Evolutionary conservation across 2,113 vertebrate genomes (phyloP), one percentile per base, ranked within the genome.

Genomic region (Nannospalax galili): DNA sequence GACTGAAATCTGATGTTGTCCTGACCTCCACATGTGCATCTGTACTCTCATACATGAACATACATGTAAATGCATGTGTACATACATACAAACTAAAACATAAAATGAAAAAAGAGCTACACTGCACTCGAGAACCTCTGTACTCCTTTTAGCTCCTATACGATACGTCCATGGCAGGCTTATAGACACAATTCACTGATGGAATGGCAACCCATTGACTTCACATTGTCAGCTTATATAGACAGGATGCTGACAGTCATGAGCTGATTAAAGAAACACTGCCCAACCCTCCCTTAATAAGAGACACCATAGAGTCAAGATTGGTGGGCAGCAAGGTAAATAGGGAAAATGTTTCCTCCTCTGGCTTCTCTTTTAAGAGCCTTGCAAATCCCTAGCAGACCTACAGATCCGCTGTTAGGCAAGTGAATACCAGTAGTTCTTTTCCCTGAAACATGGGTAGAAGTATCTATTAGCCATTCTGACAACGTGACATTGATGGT

Each of bases 91-190:
- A n/a, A n/a, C n/a, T n/a, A 62, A 62, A 37, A 81, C 24, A 37
- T 60, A 16, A 58, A 56, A 64, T 45, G 91, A 90, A 56, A 24
- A 37, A 62, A 19, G n/a, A 14, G 4, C 11, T 2, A 0, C 69
- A 7, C 0, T 22, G 48, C 28, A 20, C 56, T 1, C 0, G 14
- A 58, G 37, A 40, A 58, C 22, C 11, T 69, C 37, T 65, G n/a
- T 1, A 74, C 30, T 89, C 69, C 70, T 60, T 78, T 67, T 17
- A 30, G 8, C 42, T 30, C 11, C 62, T 30, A 6, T 1, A 32
- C 7, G 20, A 42, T 11, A 56, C 24, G 9, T 64, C 32, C 11
- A 17, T 19, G 8, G 15, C 0, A 0, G 3, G 32, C 9, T 45
- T 3, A 7, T 17, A 19, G 28, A 42, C 35, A 22, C 26, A 37